Conservation (phyloP, 1,140 invertebrate genomes). For the Olivierus martensii region DNA sequence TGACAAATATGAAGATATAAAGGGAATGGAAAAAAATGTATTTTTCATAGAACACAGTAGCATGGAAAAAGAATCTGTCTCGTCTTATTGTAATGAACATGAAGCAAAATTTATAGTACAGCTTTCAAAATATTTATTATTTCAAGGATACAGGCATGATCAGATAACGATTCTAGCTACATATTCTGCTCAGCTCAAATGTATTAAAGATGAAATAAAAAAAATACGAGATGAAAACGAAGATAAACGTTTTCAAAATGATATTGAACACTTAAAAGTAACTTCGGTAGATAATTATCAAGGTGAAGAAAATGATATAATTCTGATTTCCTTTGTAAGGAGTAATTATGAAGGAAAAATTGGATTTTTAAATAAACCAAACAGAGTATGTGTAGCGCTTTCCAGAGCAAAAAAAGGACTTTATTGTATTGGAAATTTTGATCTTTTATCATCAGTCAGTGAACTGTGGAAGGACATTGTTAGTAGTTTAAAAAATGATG, state of each 20-base stretch:
- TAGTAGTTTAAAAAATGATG: neutral
- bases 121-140: constrained; percentile 43
- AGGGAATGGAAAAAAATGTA: constrained; percentile 1
- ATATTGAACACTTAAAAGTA: constrained; percentile 27
- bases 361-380: constrained; percentile 58
- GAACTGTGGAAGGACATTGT: neutral
- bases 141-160: constrained; percentile 39
- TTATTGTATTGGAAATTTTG: constrained; percentile 51
- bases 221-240: constrained; percentile 7
- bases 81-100: constrained; percentile 32
- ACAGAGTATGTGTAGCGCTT: constrained; percentile 67
- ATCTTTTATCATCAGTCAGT: constrained; percentile 30
- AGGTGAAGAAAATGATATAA: constrained; percentile 71
- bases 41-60: constrained; percentile 5
- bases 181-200: constrained; percentile 41
- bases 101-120: constrained; percentile 41
- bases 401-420: constrained; percentile 60
- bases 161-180: constrained; percentile 50
- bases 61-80: neutral
- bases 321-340: constrained; percentile 64
- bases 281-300: constrained; percentile 66
- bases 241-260: neutral
- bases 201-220: neutral
- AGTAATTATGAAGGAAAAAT: constrained; percentile 49
- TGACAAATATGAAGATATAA: neutral